Evolutionary conservation across 2,113 vertebrate species (phyloP).

Genomic region (Pao palembangensis): DNA sequence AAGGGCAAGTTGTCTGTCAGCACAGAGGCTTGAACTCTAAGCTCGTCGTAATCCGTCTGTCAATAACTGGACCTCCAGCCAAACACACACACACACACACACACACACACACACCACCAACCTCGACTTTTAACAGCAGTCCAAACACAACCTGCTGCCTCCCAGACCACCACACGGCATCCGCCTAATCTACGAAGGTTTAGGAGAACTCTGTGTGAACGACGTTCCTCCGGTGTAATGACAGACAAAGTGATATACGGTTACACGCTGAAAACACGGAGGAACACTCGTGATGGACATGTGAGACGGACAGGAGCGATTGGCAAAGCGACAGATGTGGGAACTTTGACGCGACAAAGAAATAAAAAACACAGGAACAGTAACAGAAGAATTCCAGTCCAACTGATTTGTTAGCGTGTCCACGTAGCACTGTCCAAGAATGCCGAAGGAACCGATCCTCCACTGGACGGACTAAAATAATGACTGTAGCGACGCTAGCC

Average conservation of each 20-base stretch:
- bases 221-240: constrained; percentile 29
- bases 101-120: constrained; percentile 5
- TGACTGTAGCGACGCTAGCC: background rate
- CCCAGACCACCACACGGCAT: constrained; percentile 44
- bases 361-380: too few relatives aligned
- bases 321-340: background rate
- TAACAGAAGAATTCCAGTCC: too few relatives aligned
- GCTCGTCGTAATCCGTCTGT: constrained; percentile 66
- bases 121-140: constrained; percentile 31
- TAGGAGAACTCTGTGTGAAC: constrained; percentile 24
- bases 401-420: too few relatives aligned
- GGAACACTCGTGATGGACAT: constrained; percentile 3
- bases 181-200: constrained; percentile 54
- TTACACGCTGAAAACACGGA: constrained; percentile 12
- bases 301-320: constrained; percentile 1
- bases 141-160: constrained; percentile 52
- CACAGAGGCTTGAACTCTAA: constrained; percentile 57
- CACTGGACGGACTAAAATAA: too few relatives aligned
- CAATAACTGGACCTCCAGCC: constrained; percentile 64
- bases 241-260: constrained; percentile 29
- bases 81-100: constrained; percentile 15
- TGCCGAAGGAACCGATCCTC: too few relatives aligned
- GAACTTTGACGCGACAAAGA: background rate
- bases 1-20: constrained; percentile 67
- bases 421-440: too few relatives aligned